phyloP scores from a whole-genome alignment of 23 tunicate genomes.

The Trididemnum nubilum region DNA sequence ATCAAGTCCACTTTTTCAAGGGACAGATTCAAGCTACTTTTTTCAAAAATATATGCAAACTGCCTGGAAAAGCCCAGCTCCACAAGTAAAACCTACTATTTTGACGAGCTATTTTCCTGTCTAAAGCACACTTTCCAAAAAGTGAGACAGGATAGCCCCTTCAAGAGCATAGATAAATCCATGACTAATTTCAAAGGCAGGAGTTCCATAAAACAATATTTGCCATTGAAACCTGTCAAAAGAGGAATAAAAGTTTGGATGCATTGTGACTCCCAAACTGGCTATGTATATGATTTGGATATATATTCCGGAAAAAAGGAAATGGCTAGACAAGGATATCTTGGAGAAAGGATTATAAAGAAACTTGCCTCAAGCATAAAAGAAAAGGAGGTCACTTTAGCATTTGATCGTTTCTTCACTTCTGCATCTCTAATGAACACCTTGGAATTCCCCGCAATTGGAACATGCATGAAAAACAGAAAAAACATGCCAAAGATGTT shows the following conservation, averaged over 20 bases:
- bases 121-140: constrained; percentile 36
- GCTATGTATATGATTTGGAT: constrained; percentile 23
- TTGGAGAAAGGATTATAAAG: constrained; percentile 37
- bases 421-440: constrained; percentile 36
- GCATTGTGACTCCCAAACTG: constrained; percentile 33
- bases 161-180: constrained; percentile 28
- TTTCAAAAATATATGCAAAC: constrained; percentile 28
- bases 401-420: constrained; percentile 42
- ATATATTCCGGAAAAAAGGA: constrained; percentile 29
- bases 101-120: constrained; percentile 29
- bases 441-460: constrained; percentile 22
- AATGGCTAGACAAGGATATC: constrained; percentile 18
- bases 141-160: constrained; percentile 27
- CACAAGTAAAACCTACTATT: constrained; percentile 16
- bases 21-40: constrained; percentile 29
- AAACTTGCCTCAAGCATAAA: constrained; percentile 40
- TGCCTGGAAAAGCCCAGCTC: constrained; percentile 26
- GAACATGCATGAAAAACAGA: constrained; percentile 31
- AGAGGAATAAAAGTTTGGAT: constrained; percentile 37
- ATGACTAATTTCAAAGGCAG: constrained; percentile 30
- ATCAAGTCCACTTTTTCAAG: constrained; percentile 34
- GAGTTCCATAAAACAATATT: constrained; percentile 22
- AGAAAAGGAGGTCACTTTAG: constrained; percentile 26
- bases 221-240: constrained; percentile 38
- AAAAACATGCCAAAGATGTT: constrained; percentile 29